A percentile compares a stretch with the other conserved stretches of the same genome.
Conservation (phyloP, 1,140 invertebrate species). For the Nilaparvata lugens region DNA sequence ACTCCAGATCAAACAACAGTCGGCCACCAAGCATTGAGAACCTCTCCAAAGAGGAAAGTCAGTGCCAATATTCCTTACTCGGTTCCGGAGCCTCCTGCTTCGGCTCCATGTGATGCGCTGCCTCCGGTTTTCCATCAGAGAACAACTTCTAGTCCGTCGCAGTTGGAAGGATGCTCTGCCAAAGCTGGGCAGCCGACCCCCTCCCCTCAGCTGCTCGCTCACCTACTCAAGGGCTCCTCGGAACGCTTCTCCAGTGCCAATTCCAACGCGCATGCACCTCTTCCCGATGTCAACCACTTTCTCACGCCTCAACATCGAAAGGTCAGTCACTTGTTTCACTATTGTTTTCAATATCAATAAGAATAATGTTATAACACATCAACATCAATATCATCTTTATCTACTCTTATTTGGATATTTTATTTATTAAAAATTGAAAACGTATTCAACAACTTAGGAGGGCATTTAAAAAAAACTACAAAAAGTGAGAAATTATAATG, state of each 20-base stretch:
- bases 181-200: constrained; percentile 34
- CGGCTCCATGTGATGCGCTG: constrained; percentile 22
- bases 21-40: constrained; percentile 2
- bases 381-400: too few relatives aligned
- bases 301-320: constrained; percentile 31
- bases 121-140: constrained; percentile 52
- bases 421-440: too few relatives aligned
- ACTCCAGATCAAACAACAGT: constrained; percentile 13
- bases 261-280: too few relatives aligned
- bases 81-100: constrained; percentile 25
- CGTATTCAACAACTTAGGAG: too few relatives aligned
- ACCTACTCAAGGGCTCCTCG: constrained; percentile 62
- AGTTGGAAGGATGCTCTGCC: constrained; percentile 46
- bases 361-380: too few relatives aligned
- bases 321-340: constrained; percentile 28
- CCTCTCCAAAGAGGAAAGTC: constrained; percentile 39
- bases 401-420: too few relatives aligned
- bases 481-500: too few relatives aligned
- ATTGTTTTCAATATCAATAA: too few relatives aligned
- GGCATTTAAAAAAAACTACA: too few relatives aligned
- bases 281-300: constrained; percentile 6
- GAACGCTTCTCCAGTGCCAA: constrained; percentile 42
- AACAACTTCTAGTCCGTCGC: constrained; percentile 69
- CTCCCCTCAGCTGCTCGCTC: constrained; percentile 57
- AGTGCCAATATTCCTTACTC: constrained; percentile 40